Evolutionary conservation across 2,797 vertebrate genomes (phyloP), one percentile per base, ranked within the genome.

Genomic region (Molossus molossus): DNA sequence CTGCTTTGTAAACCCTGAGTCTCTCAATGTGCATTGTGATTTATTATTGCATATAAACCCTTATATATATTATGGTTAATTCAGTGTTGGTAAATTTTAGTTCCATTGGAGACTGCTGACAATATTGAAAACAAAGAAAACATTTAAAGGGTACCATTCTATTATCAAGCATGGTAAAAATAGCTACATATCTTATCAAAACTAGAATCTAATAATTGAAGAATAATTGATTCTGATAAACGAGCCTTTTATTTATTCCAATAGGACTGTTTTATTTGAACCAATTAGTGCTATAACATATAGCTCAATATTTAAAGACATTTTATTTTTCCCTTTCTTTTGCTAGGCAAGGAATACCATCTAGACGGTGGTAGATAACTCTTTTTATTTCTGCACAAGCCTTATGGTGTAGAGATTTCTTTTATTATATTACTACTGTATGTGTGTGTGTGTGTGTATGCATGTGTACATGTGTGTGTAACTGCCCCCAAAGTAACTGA

Each of bases 31-130:
- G 29, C 37, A 12, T 37, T 57, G 18, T 70, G 12, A 40, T 14
- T 70, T 88, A 69, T 81, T 83, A 53, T 40, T 84, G 48, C n/a
- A 72, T 65, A 72, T 87, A 60, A 62, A 33, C 70, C 1, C 8
- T 79, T 79, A 57, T 84, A 48, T 79, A 57, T 84, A 48, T 50
- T 53, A 62, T 58, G 15, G 3, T 58, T 95, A 73, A 85, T 48
- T 48, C 50, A 67, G 21, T 89, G 20, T 87, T 67, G 45, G 6
- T 40, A 73, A 72, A 40, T 40, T 76, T 83, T 27, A 64, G 21
- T 62, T 88, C 17, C 9, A 12, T 83, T 20, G 40, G 15, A 77
- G 14, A 40, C 10, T 48, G 33, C 25, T 95, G 25, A 75, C n/a
- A 80, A 33, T 13, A 77, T 5, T 33, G n/a, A 72, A 58, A 89